phyloP scores from a whole-genome alignment of 2,797 vertebrate genomes.

The Pipistrellus pygmaeus region DNA sequence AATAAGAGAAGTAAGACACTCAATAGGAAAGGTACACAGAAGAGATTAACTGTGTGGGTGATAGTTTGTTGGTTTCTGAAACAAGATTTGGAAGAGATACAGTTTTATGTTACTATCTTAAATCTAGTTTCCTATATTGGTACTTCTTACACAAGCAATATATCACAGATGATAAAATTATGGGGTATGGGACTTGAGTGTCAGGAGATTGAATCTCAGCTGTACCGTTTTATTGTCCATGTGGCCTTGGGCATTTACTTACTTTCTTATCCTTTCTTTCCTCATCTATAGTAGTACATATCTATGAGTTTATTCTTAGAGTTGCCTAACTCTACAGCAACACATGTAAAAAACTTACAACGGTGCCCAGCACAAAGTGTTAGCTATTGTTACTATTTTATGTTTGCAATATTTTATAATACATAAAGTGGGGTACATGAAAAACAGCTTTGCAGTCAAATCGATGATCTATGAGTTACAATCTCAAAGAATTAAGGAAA shows the following conservation, averaged over 20 bases:
- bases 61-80: background rate
- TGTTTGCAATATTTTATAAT: background rate
- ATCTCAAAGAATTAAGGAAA: slow-evolving; percentile 15
- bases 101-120: background rate
- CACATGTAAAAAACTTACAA: no score
- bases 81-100: background rate
- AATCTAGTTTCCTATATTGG: background rate
- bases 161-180: background rate
- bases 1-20: background rate
- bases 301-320: no score
- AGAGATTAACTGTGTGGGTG: background rate
- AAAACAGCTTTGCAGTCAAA: background rate
- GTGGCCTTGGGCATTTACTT: background rate
- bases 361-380: no score
- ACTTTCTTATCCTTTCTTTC: no score
- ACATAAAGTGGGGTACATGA: background rate
- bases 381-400: background rate
- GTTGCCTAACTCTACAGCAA: no score
- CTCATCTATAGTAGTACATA: no score
- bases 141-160: background rate
- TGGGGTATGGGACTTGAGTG: background rate
- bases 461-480: background rate
- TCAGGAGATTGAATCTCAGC: background rate
- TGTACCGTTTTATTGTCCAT: background rate
- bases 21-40: background rate